These are phyloP conservation scores for Poeciliopsis retropinna DNA, from an alignment of 2,113 vertebrate genomes.

Conservation along the genomic window DNA sequence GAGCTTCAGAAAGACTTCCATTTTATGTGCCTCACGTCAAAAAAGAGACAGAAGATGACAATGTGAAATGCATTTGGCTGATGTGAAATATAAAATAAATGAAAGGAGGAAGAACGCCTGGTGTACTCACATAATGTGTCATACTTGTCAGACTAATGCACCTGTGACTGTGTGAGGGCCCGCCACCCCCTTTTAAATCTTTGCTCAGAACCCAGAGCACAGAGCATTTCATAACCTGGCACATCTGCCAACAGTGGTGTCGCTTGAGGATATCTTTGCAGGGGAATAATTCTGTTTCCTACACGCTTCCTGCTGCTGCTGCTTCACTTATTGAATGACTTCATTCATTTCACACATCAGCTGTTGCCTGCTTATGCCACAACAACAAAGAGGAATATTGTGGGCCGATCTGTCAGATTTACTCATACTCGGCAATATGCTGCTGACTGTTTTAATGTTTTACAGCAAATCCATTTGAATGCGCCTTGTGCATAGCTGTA, in stretches of 20 bases:
- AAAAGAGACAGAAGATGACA: not conserved
- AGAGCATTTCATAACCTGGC: conserved; percentile 33
- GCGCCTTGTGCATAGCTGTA: conserved; percentile 15
- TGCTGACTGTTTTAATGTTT: conserved; percentile 30
- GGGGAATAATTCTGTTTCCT: conserved; percentile 40
- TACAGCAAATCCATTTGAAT: conserved; percentile 34
- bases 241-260: conserved; percentile 16
- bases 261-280: conserved; percentile 20
- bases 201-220: not conserved
- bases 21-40: not conserved
- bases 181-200: not conserved
- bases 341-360: conserved; percentile 30
- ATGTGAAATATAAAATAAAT: not conserved
- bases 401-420: conserved; percentile 42
- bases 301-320: conserved; percentile 24
- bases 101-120: not conserved
- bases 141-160: conserved; percentile 1
- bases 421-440: conserved; percentile 27
- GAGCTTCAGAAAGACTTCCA: conserved; percentile 5
- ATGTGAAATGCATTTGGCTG: not conserved
- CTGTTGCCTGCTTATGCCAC: conserved; percentile 24
- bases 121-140: not conserved
- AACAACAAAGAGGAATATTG: conserved; percentile 22
- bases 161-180: conserved; percentile 9
- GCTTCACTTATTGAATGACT: conserved; percentile 18